Base-by-base conservation (phyloP, 2,797 vertebrate genomes). In the Sebastes baramenuke region DNA sequence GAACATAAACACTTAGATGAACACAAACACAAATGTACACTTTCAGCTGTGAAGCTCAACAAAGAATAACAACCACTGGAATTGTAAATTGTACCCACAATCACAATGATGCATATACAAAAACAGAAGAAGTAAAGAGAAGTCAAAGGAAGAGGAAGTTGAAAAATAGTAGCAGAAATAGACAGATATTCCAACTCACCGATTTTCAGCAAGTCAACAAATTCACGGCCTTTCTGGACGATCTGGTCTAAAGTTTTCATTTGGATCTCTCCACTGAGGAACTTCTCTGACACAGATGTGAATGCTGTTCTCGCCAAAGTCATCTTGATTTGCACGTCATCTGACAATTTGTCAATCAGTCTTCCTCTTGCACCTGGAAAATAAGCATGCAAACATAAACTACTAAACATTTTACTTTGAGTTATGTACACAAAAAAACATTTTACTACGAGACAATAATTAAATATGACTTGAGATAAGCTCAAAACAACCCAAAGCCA, bases 251-350 rank as follows among this genome's bases (percentile, higher is more conserved):
- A 54, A 12, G 77, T 77, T 58, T 86, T 84, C 1, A 87, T 73
- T 67, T 80, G 74, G 49, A 89, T 89, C 6, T 70, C 59, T 67
- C 87, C 87, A 67, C n/a, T 82, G 52, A 89, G 55, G 49, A 89
- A 82, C 27, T 80, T 86, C 49, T 38, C 20, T 30, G 77, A 54
- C 20, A 89, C 64, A 55, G 77, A 82, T 67, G 24, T 86, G 52
- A 89, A 84, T 14, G 74, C 67, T 38, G 82, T 67, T n/a, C 25
- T 69, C 1, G 74, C 82, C 55, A 84, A 59, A 59, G 36, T 36
- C 30, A 86, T 54, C 36, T 1, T 75, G 4, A 11, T 3, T 70
- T 64, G 42, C 8, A 9, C 82, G 27, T 84, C 80, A 36, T 64
- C 67, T 59, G 84, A 78, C 56, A 82, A 42, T 38, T 55, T n/a